These are phyloP conservation scores for Torymus auratus DNA, from an alignment of 2,888 invertebrate genomes.

Conservation along the genomic window DNA sequence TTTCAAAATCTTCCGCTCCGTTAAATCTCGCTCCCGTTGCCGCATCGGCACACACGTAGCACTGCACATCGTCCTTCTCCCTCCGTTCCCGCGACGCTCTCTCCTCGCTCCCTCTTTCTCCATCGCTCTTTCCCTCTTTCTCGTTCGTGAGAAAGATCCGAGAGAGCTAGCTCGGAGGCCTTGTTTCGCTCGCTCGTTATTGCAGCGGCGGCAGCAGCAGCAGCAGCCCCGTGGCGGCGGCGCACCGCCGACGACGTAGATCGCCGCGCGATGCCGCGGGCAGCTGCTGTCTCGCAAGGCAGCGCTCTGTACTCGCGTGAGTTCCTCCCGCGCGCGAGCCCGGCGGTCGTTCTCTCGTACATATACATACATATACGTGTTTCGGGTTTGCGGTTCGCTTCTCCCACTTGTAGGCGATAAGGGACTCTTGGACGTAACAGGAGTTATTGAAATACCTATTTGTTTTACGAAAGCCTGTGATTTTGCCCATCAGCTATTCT, in stretches of 20 bases:
- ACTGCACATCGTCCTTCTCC: neutral
- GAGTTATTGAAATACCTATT: too few species aligned
- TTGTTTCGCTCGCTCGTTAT: slow-evolving; percentile 53
- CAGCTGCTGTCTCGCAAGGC: slow-evolving; percentile 19
- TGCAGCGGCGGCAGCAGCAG: slow-evolving; percentile 28
- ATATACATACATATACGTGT: neutral
- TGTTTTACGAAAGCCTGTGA: too few species aligned
- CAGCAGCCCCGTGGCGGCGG: slow-evolving; percentile 28
- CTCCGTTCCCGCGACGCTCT: slow-evolving; percentile 16
- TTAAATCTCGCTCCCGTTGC: neutral
- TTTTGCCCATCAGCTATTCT: too few species aligned
- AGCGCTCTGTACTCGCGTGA: too few species aligned
- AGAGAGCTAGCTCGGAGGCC: slow-evolving; percentile 24
- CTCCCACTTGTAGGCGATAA: too few species aligned
- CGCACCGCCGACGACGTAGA: slow-evolving; percentile 29
- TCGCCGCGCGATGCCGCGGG: slow-evolving; percentile 14
- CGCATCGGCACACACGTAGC: neutral
- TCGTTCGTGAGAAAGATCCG: slow-evolving; percentile 58
- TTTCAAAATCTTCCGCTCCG: too few species aligned
- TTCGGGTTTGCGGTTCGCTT: too few species aligned
- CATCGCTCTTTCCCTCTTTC: slow-evolving; percentile 47
- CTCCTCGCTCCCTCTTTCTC: slow-evolving; percentile 31
- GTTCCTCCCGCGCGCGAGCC: slow-evolving; percentile 4
- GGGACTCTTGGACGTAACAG: too few species aligned
- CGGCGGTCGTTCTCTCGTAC: neutral